phyloP scores from a whole-genome alignment of 1,140 invertebrate genomes.

The Rhagoletis pomonella region DNA sequence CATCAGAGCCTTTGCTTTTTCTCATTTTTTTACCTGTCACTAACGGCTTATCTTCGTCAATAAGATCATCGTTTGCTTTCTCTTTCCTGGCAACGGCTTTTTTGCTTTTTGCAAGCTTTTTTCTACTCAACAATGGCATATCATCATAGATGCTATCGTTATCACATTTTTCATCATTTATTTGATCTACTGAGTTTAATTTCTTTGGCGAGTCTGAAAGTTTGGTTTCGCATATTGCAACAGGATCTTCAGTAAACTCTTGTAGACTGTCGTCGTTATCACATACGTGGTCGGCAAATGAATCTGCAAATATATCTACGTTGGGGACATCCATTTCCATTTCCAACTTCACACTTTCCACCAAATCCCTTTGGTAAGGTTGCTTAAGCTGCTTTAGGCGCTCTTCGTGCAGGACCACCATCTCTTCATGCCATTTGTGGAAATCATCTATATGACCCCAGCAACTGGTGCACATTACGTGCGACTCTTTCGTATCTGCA shows the following conservation, averaged over 20 bases:
- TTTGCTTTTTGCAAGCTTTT: conserved; percentile 3
- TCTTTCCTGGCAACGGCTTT: background rate
- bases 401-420: conserved; percentile 4
- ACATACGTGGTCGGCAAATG: conserved; percentile 3
- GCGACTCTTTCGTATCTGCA: background rate
- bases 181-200: background rate
- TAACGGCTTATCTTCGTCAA: background rate
- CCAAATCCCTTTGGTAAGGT: conserved; percentile 18
- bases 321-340: conserved; percentile 7
- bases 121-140: conserved; percentile 45
- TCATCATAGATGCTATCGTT: conserved; percentile 46
- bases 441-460: conserved; percentile 55
- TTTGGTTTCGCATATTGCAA: background rate
- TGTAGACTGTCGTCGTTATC: background rate
- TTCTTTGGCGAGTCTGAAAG: background rate
- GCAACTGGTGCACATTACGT: conserved; percentile 22
- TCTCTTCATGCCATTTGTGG: conserved; percentile 17
- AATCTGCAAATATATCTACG: background rate
- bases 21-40: background rate
- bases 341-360: conserved; percentile 25
- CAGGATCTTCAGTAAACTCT: conserved; percentile 4
- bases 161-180: conserved; percentile 4
- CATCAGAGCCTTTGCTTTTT: background rate
- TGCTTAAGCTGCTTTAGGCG: background rate
- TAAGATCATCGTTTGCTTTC: background rate